Percentiles rank a stretch among this genome's conserved stretches.
Evolutionary conservation across 2,888 invertebrate species (phyloP).

Genomic region (Platycnemis pennipes): DNA sequence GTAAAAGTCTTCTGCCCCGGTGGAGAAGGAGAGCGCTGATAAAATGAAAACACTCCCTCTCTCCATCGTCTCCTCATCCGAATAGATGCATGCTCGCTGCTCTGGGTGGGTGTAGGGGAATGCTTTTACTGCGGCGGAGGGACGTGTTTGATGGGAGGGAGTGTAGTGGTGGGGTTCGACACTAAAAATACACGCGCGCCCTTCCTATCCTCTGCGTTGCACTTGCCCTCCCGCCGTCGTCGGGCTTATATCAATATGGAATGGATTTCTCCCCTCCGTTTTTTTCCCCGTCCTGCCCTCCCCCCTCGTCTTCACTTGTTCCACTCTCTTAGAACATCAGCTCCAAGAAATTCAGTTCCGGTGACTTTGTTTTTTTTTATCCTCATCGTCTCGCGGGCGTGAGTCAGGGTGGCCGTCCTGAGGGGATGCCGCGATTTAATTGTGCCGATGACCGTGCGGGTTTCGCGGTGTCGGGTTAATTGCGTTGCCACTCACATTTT

Average conservation of each 20-base stretch:
- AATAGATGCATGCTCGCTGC: not conserved
- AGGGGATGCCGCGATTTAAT: not conserved
- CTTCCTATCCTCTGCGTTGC: not conserved
- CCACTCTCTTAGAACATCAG: not conserved
- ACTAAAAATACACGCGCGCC: not conserved
- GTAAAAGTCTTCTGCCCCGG: conserved; percentile 1
- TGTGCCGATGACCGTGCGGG: conserved; percentile 13
- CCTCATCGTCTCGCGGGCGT: not conserved
- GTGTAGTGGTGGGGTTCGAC: not conserved
- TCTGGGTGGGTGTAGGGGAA: not conserved
- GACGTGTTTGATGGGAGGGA: no score
- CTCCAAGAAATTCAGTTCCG: not conserved
- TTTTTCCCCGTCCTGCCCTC: not conserved
- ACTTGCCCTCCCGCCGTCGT: not conserved
- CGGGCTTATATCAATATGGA: no score
- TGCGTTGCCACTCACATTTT: conserved; percentile 22
- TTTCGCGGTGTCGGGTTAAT: not conserved
- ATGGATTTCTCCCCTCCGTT: no score
- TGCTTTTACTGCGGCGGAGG: not conserved
- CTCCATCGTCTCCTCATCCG: not conserved
- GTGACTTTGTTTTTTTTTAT: not conserved
- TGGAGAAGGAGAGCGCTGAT: not conserved
- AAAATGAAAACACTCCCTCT: conserved; percentile 12
- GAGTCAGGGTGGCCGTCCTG: not conserved
- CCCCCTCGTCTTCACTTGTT: not conserved